A percentile compares a stretch with the other conserved stretches of the same genome.
Evolutionary conservation across 2,113 vertebrate species (phyloP).

Genomic region (Tetrax tetrax): DNA sequence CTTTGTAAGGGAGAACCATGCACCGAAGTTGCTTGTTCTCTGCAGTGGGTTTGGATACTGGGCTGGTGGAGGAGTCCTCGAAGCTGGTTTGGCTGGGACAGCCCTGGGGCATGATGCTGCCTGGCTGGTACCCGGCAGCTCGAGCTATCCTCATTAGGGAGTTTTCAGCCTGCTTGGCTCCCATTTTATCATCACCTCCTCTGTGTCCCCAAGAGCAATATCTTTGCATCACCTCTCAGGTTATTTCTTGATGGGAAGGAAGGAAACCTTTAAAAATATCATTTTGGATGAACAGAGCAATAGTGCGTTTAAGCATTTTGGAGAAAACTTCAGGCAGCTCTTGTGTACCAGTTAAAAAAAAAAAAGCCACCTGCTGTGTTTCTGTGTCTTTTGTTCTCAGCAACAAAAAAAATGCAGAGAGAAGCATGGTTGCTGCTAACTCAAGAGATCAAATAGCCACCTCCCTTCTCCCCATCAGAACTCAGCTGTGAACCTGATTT

Average conservation of each 20-base stretch:
- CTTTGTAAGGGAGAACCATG: not conserved
- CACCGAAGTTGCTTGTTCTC: rapidly evolving
- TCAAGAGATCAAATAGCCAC: not conserved
- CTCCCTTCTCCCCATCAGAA: not conserved
- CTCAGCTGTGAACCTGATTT: too few relatives aligned
- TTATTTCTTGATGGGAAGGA: not conserved
- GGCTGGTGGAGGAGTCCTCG: not conserved
- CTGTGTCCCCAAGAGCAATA: not conserved
- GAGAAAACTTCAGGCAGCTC: not conserved
- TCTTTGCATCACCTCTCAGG: not conserved
- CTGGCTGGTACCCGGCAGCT: not conserved
- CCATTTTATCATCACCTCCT: not conserved
- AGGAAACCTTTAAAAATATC: not conserved
- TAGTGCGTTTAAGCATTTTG: not conserved
- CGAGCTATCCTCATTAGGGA: not conserved
- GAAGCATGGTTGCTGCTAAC: not conserved
- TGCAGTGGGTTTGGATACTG: rapidly evolving
- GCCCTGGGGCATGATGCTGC: not conserved
- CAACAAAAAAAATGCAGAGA: not conserved
- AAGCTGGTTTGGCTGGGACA: not conserved
- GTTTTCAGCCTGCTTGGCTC: not conserved
- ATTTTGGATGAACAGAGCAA: not conserved
- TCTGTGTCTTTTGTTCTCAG: constrained; percentile 5
- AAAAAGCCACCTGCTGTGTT: constrained; percentile 6
- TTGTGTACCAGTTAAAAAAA: not conserved